Percentiles rank a stretch among this genome's conserved stretches.
Conservation (phyloP, 2,888 invertebrate genomes). For the Agrotis exclamationis region DNA sequence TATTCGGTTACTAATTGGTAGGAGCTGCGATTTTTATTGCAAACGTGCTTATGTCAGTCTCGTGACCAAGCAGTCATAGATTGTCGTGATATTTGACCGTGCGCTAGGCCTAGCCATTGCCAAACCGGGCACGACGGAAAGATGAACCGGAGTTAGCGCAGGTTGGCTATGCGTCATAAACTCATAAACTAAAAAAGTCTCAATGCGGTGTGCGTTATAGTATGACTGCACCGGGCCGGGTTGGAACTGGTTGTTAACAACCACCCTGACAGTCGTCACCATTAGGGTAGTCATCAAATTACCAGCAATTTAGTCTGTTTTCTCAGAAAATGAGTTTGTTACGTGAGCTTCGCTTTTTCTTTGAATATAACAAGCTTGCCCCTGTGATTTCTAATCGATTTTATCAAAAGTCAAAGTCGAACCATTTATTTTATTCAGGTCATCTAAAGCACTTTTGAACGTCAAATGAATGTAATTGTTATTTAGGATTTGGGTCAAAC, state of each 20-base stretch:
- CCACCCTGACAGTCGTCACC: constrained; percentile 13
- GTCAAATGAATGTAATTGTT: not conserved
- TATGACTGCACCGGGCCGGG: not conserved
- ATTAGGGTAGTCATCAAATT: constrained; percentile 48
- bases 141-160: not conserved
- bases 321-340: constrained; percentile 51
- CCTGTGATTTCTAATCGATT: constrained; percentile 71
- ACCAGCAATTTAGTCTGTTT: constrained; percentile 56
- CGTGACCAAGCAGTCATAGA: not conserved
- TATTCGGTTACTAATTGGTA: not conserved
- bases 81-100: not conserved
- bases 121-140: not conserved
- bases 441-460: not conserved
- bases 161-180: not conserved
- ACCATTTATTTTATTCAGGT: not conserved
- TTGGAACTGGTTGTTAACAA: not conserved
- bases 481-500: too few species aligned
- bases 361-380: constrained; percentile 51
- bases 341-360: constrained; percentile 64
- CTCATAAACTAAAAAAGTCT: not conserved
- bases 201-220: not conserved
- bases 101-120: not conserved
- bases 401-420: not conserved
- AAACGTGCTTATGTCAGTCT: not conserved
- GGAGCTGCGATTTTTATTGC: not conserved